These are phyloP conservation scores for Maniola hyperantus DNA, from an alignment of 2,888 invertebrate genomes.

Conservation along the genomic window DNA sequence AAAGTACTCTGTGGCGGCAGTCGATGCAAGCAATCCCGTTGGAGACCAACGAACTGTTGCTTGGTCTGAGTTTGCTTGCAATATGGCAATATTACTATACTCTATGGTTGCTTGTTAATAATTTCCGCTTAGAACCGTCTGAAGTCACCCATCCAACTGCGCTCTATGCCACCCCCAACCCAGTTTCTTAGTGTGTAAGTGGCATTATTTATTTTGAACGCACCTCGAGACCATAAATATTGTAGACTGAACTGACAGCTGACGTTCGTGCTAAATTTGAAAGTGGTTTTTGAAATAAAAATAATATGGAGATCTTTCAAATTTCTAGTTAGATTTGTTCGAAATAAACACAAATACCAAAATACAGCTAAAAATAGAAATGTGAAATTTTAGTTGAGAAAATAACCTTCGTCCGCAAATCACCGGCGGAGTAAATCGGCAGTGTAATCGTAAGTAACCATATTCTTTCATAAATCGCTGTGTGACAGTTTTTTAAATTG, in stretches of 20 bases:
- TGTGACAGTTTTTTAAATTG: conserved; percentile 47
- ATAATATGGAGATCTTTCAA: conserved; percentile 60
- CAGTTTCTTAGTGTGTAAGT: no score
- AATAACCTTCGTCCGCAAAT: conserved; percentile 50
- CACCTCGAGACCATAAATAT: conserved; percentile 39
- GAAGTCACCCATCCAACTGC: no score
- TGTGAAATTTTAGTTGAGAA: conserved; percentile 66
- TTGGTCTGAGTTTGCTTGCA: no score
- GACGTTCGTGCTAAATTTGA: conserved; percentile 62
- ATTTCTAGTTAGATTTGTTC: conserved; percentile 58
- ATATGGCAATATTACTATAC: no score
- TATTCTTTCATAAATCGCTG: conserved; percentile 37
- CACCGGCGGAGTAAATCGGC: conserved; percentile 55
- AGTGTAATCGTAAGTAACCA: conserved; percentile 60
- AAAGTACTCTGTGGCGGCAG: no score
- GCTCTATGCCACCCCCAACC: no score
- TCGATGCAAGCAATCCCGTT: no score
- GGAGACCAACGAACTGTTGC: no score
- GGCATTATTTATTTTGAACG: conserved; percentile 42
- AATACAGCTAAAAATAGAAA: conserved; percentile 58
- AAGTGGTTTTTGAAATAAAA: conserved; percentile 52
- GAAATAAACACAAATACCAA: conserved; percentile 49
- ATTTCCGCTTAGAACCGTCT: no score
- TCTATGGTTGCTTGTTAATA: no score
- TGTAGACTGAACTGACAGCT: conserved; percentile 23